A percentile compares a stretch with the other conserved stretches of the same genome.
phyloP scores from a whole-genome alignment of 2,888 invertebrate species.

The Agrochola macilenta region DNA sequence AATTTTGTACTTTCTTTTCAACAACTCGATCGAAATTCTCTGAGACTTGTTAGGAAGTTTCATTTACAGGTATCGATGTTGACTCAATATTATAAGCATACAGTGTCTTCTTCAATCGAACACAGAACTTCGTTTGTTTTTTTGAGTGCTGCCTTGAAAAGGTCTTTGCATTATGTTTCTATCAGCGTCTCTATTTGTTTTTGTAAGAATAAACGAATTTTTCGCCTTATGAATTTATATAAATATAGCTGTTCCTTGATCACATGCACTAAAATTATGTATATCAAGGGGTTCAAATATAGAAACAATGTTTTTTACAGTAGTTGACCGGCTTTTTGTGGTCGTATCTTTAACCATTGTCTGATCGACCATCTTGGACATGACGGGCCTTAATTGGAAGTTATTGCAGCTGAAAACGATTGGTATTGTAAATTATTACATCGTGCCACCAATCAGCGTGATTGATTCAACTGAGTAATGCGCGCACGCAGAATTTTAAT shows the following conservation, averaged over 20 bases:
- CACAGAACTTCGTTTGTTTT: background rate
- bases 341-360: constrained; percentile 67
- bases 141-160: background rate
- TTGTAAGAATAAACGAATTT: background rate
- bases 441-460: constrained; percentile 82
- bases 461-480: constrained; percentile 78
- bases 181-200: background rate
- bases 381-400: constrained; percentile 83
- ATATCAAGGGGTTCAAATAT: constrained; percentile 15
- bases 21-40: constrained; percentile 69
- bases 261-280: background rate
- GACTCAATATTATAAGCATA: constrained; percentile 28
- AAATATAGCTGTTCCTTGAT: background rate
- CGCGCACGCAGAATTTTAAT: constrained; percentile 73
- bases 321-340: constrained; percentile 68
- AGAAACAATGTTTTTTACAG: constrained; percentile 40
- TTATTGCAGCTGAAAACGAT: constrained; percentile 81
- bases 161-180: background rate
- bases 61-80: constrained; percentile 54
- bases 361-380: constrained; percentile 71
- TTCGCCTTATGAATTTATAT: background rate
- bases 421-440: constrained; percentile 81
- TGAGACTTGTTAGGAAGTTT: constrained; percentile 54
- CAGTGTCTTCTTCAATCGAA: constrained; percentile 12
- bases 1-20: constrained; percentile 73